Evolutionary conservation across 1,140 invertebrate genomes (phyloP), one percentile per base, ranked within the genome.

Genomic region (Drosophila tani): DNA sequence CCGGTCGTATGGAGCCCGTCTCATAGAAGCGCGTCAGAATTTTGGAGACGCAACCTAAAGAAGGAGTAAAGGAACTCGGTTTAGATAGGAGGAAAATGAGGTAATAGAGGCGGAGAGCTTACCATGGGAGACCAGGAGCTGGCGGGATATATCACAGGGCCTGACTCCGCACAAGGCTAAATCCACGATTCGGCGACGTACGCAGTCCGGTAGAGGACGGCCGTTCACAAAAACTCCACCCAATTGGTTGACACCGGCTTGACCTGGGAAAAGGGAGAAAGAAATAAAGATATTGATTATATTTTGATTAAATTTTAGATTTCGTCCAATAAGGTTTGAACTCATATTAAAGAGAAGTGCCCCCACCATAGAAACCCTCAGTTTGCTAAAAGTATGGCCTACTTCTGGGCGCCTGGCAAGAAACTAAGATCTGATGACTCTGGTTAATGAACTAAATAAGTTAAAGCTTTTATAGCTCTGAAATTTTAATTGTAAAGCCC

Each of bases 141-240:
- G 98, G 49, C 98, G 93, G 5, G 97, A 98, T 92, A 99, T 99
- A 93, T 99, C 98, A 93, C 98, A 99, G 11, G 98, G 98, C 60
- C 98, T 94, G 0, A 99, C 98, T 7, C 97, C 97, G 91, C 98
- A 95, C 63, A 98, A 94, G 17, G 98, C 98, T 84, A 99, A 94
- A 91, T 99, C 98, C 0, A 99, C 98, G 81, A 99, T 99, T 70
- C 97, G 95, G 73, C 97, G 96, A 55, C 98, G 95, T n/a, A 99
- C 97, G 83, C 97, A 97, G 92, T 98, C 97, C 17, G 98, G 98
- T 41, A 99, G 94, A 2, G 98, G 98, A 7, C 98, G 95, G 0
- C 98, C 98, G 93, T 99, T 99, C 4, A 99, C 98, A 93, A 99
- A 99, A 38, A 99, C 97, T 35, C 98, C 98, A 41, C 98, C 98